Conservation (phyloP, 2,888 invertebrate species). For the Smittia aterrima region DNA sequence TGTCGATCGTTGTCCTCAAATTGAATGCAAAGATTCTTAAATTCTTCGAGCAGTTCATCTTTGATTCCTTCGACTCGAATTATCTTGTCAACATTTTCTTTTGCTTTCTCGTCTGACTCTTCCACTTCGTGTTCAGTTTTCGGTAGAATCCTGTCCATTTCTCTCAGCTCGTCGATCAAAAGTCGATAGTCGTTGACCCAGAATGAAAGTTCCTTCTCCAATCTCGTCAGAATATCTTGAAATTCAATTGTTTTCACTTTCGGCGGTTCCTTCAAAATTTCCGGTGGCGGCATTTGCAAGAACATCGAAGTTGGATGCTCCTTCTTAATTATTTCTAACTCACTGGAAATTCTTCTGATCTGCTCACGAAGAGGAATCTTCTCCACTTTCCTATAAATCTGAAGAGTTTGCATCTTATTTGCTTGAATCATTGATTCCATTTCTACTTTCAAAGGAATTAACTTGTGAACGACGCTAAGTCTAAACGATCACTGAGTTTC, state of each 20-base stretch:
- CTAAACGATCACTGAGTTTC: too few relatives aligned
- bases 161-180: not conserved
- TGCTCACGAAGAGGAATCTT: not conserved
- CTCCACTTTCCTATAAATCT: not conserved
- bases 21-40: not conserved
- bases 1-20: not conserved
- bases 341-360: not conserved
- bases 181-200: slow-evolving; percentile 23
- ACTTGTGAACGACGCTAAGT: too few relatives aligned
- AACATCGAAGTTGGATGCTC: not conserved
- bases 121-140: slow-evolving; percentile 3
- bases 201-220: slow-evolving; percentile 20
- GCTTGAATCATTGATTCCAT: too few relatives aligned
- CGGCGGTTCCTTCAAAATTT: not conserved
- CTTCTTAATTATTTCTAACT: not conserved
- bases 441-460: too few relatives aligned
- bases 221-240: slow-evolving; percentile 15
- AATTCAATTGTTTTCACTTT: slow-evolving; percentile 27
- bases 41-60: slow-evolving; percentile 14
- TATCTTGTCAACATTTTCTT: slow-evolving; percentile 27
- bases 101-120: not conserved
- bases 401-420: not conserved
- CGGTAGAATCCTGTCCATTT: slow-evolving; percentile 20
- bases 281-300: not conserved
- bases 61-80: slow-evolving; percentile 6